A percentile compares a stretch with the other conserved stretches of the same genome.
phyloP scores from a whole-genome alignment of 2,888 invertebrate species.

The Drosophila longiperda region DNA sequence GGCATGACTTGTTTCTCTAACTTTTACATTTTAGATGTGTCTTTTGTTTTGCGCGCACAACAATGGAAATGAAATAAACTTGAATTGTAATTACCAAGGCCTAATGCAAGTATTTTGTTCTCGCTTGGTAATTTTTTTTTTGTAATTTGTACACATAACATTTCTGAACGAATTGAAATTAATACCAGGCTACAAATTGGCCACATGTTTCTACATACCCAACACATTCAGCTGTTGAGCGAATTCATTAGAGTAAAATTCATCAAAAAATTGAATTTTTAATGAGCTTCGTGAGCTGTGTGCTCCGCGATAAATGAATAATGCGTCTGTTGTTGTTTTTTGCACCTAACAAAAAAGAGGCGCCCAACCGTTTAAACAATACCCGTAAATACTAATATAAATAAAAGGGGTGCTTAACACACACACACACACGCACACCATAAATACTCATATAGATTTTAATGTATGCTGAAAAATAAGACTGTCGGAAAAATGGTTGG shows the following conservation, averaged over 20 bases:
- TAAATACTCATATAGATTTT: conserved; percentile 11
- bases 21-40: conserved; percentile 50
- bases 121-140: conserved; percentile 3
- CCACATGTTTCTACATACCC: conserved; percentile 12
- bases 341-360: conserved; percentile 66
- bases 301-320: conserved; percentile 46
- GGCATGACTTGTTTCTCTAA: conserved; percentile 22
- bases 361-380: conserved; percentile 56
- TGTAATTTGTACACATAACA: conserved; percentile 20
- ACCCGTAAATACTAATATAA: conserved; percentile 56
- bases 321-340: conserved; percentile 54
- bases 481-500: conserved; percentile 41
- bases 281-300: conserved; percentile 65
- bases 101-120: conserved; percentile 22
- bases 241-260: conserved; percentile 43
- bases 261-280: conserved; percentile 77
- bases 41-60: conserved; percentile 43
- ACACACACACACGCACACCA: conserved; percentile 11
- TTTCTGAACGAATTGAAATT: conserved; percentile 55
- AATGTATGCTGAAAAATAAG: conserved; percentile 11
- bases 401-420: conserved; percentile 47
- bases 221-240: neutral
- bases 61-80: conserved; percentile 69
- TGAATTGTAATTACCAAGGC: conserved; percentile 77
- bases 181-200: conserved; percentile 60